Evolutionary conservation across 2,113 vertebrate genomes (phyloP).

Genomic region (Myotis lucifugus): DNA sequence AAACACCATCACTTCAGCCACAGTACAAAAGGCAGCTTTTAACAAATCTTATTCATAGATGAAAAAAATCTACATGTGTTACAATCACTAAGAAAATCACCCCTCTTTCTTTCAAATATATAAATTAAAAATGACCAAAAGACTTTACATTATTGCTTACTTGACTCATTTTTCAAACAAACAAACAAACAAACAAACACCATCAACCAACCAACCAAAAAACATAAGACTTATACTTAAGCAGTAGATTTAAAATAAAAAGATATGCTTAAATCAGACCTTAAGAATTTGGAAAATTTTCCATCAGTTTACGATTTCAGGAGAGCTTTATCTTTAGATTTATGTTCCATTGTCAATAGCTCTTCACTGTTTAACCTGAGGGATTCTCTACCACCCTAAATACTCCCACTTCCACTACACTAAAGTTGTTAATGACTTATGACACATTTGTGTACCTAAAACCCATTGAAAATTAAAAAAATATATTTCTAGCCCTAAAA

Average conservation of each 20-base stretch:
- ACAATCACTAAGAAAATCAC: neutral
- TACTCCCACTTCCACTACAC: neutral
- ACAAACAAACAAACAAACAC: neutral
- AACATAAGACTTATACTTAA: neutral
- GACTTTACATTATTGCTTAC: neutral
- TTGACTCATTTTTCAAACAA: neutral
- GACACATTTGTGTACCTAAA: neutral
- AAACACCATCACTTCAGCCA: neutral
- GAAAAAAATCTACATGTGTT: neutral
- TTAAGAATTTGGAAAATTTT: neutral
- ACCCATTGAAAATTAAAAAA: neutral
- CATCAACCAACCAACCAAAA: neutral
- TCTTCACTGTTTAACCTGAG: conserved; percentile 9
- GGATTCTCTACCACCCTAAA: neutral
- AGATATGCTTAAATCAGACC: neutral
- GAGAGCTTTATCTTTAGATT: neutral
- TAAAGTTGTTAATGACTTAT: conserved; percentile 33
- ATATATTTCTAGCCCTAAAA: neutral
- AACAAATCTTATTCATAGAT: neutral
- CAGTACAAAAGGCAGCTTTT: conserved; percentile 13
- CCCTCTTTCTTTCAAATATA: neutral
- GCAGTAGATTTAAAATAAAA: neutral
- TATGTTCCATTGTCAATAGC: neutral
- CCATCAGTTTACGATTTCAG: neutral
- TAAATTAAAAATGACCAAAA: neutral